Evolutionary conservation across 2,797 vertebrate species (phyloP), one percentile per base, ranked within the genome.

Genomic region (Catamblyrhynchus diadema): DNA sequence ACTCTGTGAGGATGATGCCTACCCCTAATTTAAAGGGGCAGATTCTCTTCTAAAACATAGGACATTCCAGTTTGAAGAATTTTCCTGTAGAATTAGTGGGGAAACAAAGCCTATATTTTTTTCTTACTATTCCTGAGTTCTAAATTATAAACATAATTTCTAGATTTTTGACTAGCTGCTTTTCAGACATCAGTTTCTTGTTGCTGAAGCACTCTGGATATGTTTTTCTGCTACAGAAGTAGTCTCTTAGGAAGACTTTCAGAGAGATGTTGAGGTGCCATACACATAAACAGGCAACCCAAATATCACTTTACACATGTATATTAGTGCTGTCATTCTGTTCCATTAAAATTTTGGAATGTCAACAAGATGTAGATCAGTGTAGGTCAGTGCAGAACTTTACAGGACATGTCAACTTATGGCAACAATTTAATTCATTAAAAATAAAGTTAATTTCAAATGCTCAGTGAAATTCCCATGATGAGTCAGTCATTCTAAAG

Each of bases 361-460:
- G 6, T 71, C 77, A 93, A 69, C 24, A 78, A 44, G 22, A 61
- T 33, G 16, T 18, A 74, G 8, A 35, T 88, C 20, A 24, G 65
- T 47, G 47, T 81, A 78, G 27, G 32, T 57, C 50, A 88, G 20
- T n/a, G 64, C 7, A 75, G 44, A 78, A 54, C 13, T 82, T 72
- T 45, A 54, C 27, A 79, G 79, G 23, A 57, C 5, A 7, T 11
- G 12, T 90, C 77, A 86, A 56, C 11, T 72, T 59, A 45, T 32
- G 50, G 56, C 69, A 90, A 86, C 28, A 90, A 86, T 88, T 90
- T 86, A 3, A 79, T 84, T 85, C 19, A 79, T 88, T 88, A 91
- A 69, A 90, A 93, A 57, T 4, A 2, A 90, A 73, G 32, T 41
- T 19, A 60, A 93, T 92, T 90, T 84, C 56, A 70, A 59, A 75